Conservation (phyloP, 2,797 vertebrate genomes). For the Megaceryle alcyon region DNA sequence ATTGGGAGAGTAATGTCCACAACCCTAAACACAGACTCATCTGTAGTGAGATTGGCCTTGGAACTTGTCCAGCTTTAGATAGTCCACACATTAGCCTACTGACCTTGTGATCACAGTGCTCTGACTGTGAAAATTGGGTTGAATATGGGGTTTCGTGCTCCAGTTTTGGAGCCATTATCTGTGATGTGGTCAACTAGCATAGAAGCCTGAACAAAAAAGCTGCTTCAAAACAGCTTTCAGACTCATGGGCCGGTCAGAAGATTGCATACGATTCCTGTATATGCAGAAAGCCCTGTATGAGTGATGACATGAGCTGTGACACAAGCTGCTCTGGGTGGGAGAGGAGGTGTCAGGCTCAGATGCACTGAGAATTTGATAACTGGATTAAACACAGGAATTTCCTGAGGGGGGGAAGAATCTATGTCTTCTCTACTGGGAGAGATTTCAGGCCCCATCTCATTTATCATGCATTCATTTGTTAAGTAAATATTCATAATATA, state of each 20-base stretch:
- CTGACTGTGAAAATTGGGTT: background rate
- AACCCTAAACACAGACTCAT: background rate
- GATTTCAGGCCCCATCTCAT: conserved; percentile 21
- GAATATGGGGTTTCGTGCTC: background rate
- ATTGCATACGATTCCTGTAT: accelerated
- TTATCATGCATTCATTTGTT: conserved; percentile 50
- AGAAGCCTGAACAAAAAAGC: background rate
- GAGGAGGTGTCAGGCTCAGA: background rate
- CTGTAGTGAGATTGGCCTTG: background rate
- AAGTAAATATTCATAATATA: conserved; percentile 69
- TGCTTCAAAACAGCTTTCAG: background rate
- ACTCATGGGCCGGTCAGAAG: background rate
- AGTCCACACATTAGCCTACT: background rate
- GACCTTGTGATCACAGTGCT: background rate
- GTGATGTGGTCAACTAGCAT: background rate
- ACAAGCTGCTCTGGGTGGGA: background rate
- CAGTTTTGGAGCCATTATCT: background rate
- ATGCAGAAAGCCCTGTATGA: background rate
- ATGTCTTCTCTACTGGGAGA: background rate
- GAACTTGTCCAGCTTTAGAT: background rate
- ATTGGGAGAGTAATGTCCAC: background rate
- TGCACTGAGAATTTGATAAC: background rate
- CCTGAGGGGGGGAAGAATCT: background rate
- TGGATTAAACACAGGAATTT: background rate
- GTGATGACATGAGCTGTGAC: background rate